Percentiles rank a stretch among this genome's conserved stretches.
phyloP scores from a whole-genome alignment of 2,113 vertebrate genomes.

The Actenoides hombroni region DNA sequence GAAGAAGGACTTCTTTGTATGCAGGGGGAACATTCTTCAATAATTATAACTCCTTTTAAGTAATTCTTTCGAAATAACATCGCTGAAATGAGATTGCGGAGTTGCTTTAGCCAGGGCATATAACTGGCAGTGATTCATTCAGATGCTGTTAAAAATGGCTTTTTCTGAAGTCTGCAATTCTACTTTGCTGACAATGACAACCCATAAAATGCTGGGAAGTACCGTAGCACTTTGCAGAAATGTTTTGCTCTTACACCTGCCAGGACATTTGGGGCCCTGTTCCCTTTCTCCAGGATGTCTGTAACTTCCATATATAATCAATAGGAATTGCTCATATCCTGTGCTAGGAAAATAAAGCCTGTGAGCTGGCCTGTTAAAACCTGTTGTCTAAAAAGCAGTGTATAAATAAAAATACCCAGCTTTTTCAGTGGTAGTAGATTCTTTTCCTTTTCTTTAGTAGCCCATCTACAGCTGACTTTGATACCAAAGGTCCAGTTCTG shows the following conservation, averaged over 20 bases:
- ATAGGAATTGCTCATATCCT: constrained; percentile 28
- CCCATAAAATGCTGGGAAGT: not conserved
- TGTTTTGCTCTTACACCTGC: not conserved
- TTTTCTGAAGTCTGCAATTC: not conserved
- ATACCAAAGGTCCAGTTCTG: not conserved
- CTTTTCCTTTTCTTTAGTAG: not conserved
- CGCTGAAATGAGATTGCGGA: not conserved
- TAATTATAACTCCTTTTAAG: not conserved
- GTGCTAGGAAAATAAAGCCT: not conserved
- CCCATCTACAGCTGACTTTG: not conserved
- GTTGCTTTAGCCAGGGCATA: not conserved
- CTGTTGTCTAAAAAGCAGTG: not conserved
- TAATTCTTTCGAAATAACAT: not conserved
- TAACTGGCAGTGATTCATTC: not conserved
- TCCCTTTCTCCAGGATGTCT: constrained; percentile 4
- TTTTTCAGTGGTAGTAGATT: not conserved
- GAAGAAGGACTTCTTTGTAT: not conserved
- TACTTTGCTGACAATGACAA: not conserved
- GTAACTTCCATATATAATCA: constrained; percentile 4
- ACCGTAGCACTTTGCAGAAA: not conserved
- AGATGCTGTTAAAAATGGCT: not conserved
- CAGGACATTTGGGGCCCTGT: not conserved
- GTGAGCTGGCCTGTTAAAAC: not conserved
- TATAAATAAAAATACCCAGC: not conserved
- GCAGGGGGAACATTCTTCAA: not conserved